Percentiles rank a stretch among this genome's conserved stretches.
Evolutionary conservation across 2,113 vertebrate species (phyloP).

Genomic region (Mungos mungo): DNA sequence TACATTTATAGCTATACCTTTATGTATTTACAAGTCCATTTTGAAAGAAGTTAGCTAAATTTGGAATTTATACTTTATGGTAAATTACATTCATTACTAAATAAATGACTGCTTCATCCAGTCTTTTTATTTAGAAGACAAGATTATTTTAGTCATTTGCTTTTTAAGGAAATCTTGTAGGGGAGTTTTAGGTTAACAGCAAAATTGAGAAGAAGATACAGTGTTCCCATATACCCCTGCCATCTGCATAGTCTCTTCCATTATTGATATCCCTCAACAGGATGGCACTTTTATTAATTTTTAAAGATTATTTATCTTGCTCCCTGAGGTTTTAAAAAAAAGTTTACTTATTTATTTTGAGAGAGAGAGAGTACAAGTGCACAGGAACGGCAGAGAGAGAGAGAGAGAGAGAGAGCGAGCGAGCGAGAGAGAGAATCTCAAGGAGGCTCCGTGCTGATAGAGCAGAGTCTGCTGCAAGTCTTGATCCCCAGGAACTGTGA

Average conservation of each 20-base stretch:
- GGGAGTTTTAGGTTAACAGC: neutral
- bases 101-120: neutral
- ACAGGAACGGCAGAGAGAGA: too few species aligned
- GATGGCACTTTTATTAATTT: neutral
- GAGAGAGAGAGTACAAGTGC: too few species aligned
- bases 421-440: too few species aligned
- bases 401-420: too few species aligned
- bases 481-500: too few species aligned
- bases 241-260: neutral
- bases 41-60: neutral
- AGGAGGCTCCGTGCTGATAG: too few species aligned
- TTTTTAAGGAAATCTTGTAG: neutral
- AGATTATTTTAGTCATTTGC: neutral
- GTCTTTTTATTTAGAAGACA: neutral
- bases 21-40: neutral
- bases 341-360: too few species aligned
- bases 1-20: neutral
- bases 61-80: neutral
- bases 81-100: neutral
- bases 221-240: neutral
- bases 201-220: neutral
- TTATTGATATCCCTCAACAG: neutral
- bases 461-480: too few species aligned
- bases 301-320: too few species aligned
- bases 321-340: too few species aligned